Conservation (phyloP, 2,797 vertebrate species). For the Iguana delicatissima region DNA sequence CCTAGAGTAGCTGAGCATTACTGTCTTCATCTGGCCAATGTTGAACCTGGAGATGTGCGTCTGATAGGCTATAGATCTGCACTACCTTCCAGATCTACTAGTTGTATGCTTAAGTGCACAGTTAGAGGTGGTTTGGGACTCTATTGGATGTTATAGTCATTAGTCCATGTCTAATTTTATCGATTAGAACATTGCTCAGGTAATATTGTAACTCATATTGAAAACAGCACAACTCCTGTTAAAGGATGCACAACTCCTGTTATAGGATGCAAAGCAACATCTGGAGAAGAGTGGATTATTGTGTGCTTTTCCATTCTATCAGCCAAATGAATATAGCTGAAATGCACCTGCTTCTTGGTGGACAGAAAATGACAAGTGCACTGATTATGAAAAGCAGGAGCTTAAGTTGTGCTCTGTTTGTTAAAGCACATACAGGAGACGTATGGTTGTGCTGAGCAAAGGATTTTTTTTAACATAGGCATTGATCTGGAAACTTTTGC, state of each 20-base stretch:
- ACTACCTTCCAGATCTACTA: neutral
- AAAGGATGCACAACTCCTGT: neutral
- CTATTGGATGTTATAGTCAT: neutral
- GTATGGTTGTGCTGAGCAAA: neutral
- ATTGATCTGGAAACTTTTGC: neutral
- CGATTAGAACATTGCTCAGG: neutral
- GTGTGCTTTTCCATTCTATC: conserved; percentile 30
- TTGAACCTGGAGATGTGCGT: neutral
- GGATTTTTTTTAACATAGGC: neutral
- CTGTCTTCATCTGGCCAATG: neutral
- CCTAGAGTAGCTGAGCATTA: neutral
- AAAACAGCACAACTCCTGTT: conserved; percentile 17
- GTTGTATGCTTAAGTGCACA: neutral
- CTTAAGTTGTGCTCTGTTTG: neutral
- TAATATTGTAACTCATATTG: neutral
- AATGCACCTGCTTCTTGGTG: neutral
- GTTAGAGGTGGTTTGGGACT: neutral
- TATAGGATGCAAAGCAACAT: neutral
- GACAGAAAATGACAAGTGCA: conserved; percentile 10
- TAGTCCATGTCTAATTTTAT: neutral
- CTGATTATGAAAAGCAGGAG: conserved; percentile 5
- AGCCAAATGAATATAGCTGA: conserved; percentile 12
- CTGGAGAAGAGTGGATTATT: conserved; percentile 4
- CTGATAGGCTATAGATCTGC: neutral
- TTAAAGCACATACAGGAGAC: neutral